A percentile compares a stretch with the other conserved stretches of the same genome.
These are phyloP conservation scores for Zaprionus vittiger DNA, from an alignment of 1,140 invertebrate species.

Conservation along the genomic window DNA sequence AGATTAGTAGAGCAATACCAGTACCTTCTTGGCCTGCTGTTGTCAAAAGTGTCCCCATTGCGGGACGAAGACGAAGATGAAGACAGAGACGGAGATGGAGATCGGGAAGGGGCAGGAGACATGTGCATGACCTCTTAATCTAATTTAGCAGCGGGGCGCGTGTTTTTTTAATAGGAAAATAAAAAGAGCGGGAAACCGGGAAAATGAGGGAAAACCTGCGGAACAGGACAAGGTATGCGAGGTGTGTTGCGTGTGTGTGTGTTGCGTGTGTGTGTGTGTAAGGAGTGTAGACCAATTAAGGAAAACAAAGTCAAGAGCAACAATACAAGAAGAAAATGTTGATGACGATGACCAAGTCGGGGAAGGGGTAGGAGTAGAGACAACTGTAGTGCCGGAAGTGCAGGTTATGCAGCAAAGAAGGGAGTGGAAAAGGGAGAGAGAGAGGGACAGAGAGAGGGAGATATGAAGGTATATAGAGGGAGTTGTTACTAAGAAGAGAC, in stretches of 20 bases:
- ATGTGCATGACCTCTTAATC: constrained; percentile 80
- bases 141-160: constrained; percentile 66
- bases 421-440: background rate
- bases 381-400: constrained; percentile 74
- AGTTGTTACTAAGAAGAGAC: constrained; percentile 9
- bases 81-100: constrained; percentile 24
- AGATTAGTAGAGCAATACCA: constrained; percentile 1
- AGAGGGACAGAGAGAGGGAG: background rate
- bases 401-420: constrained; percentile 35
- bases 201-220: constrained; percentile 76
- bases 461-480: constrained; percentile 5
- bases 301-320: constrained; percentile 47
- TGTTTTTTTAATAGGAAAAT: constrained; percentile 61
- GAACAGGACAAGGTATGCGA: constrained; percentile 36
- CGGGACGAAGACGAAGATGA: constrained; percentile 23
- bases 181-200: constrained; percentile 41
- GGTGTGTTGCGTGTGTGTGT: constrained; percentile 3
- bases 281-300: constrained; percentile 59
- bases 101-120: constrained; percentile 27
- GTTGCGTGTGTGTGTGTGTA: constrained; percentile 14
- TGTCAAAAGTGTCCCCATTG: constrained; percentile 40
- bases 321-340: constrained; percentile 32
- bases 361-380: constrained; percentile 26
- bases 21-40: background rate
- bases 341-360: constrained; percentile 23